Base-by-base conservation (phyloP, 2,113 vertebrate species). In the Elephantulus edwardii region DNA sequence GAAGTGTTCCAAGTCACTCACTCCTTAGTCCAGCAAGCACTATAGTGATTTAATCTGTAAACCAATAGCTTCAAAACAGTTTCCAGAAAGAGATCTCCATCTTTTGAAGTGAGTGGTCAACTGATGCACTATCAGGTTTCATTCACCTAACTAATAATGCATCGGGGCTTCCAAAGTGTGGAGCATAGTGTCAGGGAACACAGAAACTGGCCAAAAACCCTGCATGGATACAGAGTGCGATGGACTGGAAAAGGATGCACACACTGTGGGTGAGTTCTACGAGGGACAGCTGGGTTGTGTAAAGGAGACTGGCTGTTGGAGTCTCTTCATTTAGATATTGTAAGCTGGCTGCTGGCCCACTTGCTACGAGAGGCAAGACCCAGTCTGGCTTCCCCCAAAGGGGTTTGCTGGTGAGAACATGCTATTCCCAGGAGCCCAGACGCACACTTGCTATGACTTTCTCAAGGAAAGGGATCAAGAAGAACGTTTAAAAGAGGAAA, bases 41-140 rank as follows among this genome's bases (percentile, higher is more conserved):
- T 89, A 85, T 33, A 83, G 79, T 88, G 88, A 94, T 88, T 95
- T 96, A 95, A 95, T 83, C 90, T 92, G 88, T 89, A 93, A 94
- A 89, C 88, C 91, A 96, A 95, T 96, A 90, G 95, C 91, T 91
- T 92, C 83, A 95, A 93, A 93, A 95, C 52, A 93, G 79, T 93
- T 95, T 93, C 91, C 83, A 93, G 95, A 96, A 95, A 91, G 79
- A 92, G 66, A 68, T 77, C 54, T 88, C n/a, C 40, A 42, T 93
- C 88, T 88, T 96, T 96, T 95, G 94, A 96, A 96, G 95, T 40
- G 35, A 58, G 84, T 83, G 95, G 93, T 95, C 95, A 93, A 48
- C 66, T 0, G 6, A 64, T 83, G 94, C 95, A 91, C 92, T 80
- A 74, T 90, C 91, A 90, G 79, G 80, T 82, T 92, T 92, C 83